phyloP scores from a whole-genome alignment of 92 coral and sea anemone species.

The Epizoanthus fatuus region DNA sequence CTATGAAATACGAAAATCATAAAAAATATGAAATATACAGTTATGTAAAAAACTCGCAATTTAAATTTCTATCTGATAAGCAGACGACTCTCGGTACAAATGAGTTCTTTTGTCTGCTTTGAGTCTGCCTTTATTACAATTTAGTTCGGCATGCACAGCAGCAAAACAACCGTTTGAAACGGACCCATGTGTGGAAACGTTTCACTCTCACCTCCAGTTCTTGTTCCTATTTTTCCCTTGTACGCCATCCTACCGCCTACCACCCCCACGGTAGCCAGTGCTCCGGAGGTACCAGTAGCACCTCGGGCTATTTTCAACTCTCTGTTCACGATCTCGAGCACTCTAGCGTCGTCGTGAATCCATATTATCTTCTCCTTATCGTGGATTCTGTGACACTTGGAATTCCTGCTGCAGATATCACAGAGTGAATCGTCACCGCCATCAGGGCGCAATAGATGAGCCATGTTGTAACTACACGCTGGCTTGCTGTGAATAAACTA shows the following conservation, averaged over 20 bases:
- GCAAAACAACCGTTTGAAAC: background rate
- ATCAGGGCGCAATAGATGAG: conserved; percentile 28
- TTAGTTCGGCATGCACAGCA: too few relatives aligned
- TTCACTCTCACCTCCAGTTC: conserved; percentile 17
- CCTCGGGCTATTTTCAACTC: conserved; percentile 29
- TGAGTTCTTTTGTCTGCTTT: too few relatives aligned
- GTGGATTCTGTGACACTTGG: conserved; percentile 17
- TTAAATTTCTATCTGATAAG: too few relatives aligned
- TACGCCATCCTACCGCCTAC: conserved; percentile 36
- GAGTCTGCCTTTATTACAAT: too few relatives aligned
- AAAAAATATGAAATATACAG: too few relatives aligned
- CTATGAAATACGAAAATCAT: too few relatives aligned
- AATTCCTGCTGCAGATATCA: conserved; percentile 6
- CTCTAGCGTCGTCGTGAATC: conserved; percentile 12
- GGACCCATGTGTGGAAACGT: background rate
- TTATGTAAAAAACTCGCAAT: too few relatives aligned
- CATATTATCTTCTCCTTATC: conserved; percentile 27
- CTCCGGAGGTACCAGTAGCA: conserved; percentile 8
- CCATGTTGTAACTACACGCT: background rate
- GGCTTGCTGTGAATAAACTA: too few relatives aligned
- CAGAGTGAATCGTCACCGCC: conserved; percentile 14
- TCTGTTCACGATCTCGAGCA: conserved; percentile 8
- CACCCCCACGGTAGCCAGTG: conserved; percentile 5
- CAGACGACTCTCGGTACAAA: too few relatives aligned
- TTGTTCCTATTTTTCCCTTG: conserved; percentile 25